Evolutionary conservation across 2,888 invertebrate genomes (phyloP).

Genomic region (Macaria liturata): DNA sequence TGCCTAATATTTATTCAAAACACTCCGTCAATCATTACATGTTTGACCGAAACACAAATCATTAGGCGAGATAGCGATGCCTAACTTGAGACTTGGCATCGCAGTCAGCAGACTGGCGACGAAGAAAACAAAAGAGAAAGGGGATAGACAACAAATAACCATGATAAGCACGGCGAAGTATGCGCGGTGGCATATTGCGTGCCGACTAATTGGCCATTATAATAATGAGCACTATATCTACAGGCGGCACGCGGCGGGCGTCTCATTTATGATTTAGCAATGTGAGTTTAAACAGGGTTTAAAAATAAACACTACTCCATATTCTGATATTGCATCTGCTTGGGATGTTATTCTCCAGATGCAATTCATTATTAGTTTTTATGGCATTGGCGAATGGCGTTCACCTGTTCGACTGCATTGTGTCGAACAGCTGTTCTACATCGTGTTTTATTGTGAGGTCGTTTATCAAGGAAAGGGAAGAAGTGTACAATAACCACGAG

Average conservation of each 20-base stretch:
- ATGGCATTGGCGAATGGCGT: constrained; percentile 18
- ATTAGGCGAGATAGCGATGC: too few relatives aligned
- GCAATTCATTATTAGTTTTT: constrained; percentile 24
- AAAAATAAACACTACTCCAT: constrained; percentile 9
- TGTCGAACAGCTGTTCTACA: constrained; percentile 27
- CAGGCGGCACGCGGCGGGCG: constrained; percentile 3
- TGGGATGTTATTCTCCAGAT: constrained; percentile 10
- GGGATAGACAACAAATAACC: constrained; percentile 12
- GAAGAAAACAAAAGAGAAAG: constrained; percentile 13
- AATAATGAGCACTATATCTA: constrained; percentile 15
- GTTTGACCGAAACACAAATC: too few relatives aligned
- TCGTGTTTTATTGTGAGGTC: constrained; percentile 16
- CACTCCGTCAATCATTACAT: too few relatives aligned
- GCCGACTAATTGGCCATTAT: constrained; percentile 13
- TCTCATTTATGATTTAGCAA: constrained; percentile 2
- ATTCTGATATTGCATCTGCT: constrained; percentile 21
- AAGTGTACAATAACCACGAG: constrained; percentile 6
- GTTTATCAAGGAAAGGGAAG: constrained; percentile 27
- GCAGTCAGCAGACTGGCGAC: background rate
- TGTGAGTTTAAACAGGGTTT: background rate
- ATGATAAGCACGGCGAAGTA: constrained; percentile 4
- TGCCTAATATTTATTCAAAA: constrained; percentile 20
- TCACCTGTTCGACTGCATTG: constrained; percentile 26
- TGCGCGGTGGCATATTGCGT: constrained; percentile 11
- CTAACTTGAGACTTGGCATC: background rate